Conservation (phyloP, 2,888 invertebrate species). For the Flexamia atlantica region DNA sequence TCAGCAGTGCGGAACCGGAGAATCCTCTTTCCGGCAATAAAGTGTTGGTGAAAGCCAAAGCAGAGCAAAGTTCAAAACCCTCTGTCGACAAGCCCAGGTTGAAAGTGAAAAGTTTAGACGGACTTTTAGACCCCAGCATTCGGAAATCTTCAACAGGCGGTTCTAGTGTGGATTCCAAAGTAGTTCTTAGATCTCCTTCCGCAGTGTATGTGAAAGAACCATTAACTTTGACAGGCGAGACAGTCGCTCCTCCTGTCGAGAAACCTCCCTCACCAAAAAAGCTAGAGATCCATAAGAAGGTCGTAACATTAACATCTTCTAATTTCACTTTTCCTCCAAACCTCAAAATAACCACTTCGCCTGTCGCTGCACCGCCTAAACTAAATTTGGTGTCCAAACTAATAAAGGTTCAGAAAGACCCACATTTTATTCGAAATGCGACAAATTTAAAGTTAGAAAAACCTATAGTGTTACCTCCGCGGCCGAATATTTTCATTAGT, state of each 20-base stretch:
- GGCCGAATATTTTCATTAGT: not conserved
- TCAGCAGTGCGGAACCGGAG: not conserved
- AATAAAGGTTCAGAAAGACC: not conserved
- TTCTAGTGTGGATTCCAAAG: not conserved
- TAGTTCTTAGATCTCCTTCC: not conserved
- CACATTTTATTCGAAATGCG: not conserved
- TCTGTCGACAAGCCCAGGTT: not conserved
- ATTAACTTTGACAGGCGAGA: not conserved
- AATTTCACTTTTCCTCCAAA: not conserved
- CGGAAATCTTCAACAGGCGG: not conserved
- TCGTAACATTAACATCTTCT: conserved; percentile 3
- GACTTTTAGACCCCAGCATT: not conserved
- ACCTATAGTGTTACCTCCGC: not conserved
- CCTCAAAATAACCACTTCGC: not conserved
- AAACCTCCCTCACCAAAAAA: not conserved
- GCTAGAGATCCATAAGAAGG: not conserved
- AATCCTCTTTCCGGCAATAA: too few species aligned
- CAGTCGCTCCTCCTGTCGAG: not conserved
- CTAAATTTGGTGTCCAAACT: not conserved
- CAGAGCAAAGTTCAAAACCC: not conserved
- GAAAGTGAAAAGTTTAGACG: conserved; percentile 5
- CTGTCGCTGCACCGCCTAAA: not conserved
- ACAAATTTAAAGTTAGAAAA: not conserved
- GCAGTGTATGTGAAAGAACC: conserved; percentile 1
- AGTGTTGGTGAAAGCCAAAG: not conserved